Evolutionary conservation across 2,888 invertebrate species (phyloP), one percentile per base, ranked within the genome.

Genomic region (Caenorhabditis doughertyi): DNA sequence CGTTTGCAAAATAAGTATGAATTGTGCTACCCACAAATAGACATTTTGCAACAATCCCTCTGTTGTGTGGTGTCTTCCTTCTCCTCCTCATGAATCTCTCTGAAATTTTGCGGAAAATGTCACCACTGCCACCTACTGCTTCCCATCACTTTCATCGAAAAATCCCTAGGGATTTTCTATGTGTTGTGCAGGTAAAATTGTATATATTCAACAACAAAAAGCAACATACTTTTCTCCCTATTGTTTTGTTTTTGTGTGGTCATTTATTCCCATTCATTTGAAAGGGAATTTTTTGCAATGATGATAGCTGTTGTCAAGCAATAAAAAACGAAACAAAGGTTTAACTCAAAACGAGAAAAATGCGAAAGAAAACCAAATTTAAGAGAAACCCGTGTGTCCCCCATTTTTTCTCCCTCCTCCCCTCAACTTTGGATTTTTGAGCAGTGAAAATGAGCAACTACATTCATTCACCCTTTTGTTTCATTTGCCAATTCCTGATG

Each of bases 201-300:
- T 56, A 44, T 16, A 71, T 29, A 49, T 35, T 23, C 13, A 9
- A 49, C 32, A 13, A n/a, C n/a, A n/a, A n/a, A 51, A 39, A 60
- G 58, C 47, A 70, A 55, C 32, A 60, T 60, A 56, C 29, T 13
- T 55, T 55, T 70, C 58, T 58, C 49, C 65, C 65, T 65, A 49
- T 65, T 65, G 65, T 65, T 65, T 65, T 49, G 65, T 56, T 70
- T 67, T 68, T 47, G 70, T 71, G 71, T 71, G 71, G 71, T 71
- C 32, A 65, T 49, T 58, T 21, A 9, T 60, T 35, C 39, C 21
- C 16, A n/a, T 47, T 47, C 29, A 21, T 51, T 23, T 18, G n/a
- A 27, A 25, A 55, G 53, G 29, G 42, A 39, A 39, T 25, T 39
- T 53, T 68, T 55, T 68, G 53, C 68, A n/a, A 67, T 53, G 68